Evolutionary conservation across 2,888 invertebrate species (phyloP), one percentile per base, ranked within the genome.

Genomic region (Polia nebulosa): DNA sequence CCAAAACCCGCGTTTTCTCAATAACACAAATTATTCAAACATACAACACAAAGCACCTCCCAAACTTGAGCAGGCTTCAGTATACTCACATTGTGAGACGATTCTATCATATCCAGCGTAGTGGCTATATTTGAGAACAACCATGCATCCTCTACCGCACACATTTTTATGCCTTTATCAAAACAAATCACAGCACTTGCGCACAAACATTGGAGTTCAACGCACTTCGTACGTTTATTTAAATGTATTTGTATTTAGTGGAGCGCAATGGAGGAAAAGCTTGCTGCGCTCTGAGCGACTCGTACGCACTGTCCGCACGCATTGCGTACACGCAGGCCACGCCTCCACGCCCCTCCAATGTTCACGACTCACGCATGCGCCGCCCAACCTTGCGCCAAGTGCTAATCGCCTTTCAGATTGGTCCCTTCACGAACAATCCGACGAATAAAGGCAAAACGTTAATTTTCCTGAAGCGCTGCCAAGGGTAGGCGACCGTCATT

Each of bases 291-390:
- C 78, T 83, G 88, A 90, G 88, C 89, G 91, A 83, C 92, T 87
- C 87, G 76, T 89, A 94, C 95, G 94, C 95, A 94, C 91, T 92
- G 92, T 85, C 76, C 80, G 80, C 90, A 93, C 94, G 93, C 94
- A 93, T 72, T 93, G 94, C 94, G 94, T 94, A 87, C 87, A 91
- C 93, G 92, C 91, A 88, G 81, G 77, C 89, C 89, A 85, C 92
- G 89, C 91, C 93, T 87, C 86, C 64, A 87, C 89, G 87, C 89
- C 90, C 89, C 85, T 83, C 88, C 85, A 79, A 53, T 73, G 64
- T 72, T 80, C 84, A 72, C 74, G 64, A 66, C 29, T 44, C 51
- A 86, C 91, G 90, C 88, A 90, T 90, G 88, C 89, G 89, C 89
- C 81, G 81, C 83, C 89, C 85, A 83, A 85, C 78, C 62, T 49